Conservation (phyloP, 2,888 invertebrate species). For the Lingula anatina region DNA sequence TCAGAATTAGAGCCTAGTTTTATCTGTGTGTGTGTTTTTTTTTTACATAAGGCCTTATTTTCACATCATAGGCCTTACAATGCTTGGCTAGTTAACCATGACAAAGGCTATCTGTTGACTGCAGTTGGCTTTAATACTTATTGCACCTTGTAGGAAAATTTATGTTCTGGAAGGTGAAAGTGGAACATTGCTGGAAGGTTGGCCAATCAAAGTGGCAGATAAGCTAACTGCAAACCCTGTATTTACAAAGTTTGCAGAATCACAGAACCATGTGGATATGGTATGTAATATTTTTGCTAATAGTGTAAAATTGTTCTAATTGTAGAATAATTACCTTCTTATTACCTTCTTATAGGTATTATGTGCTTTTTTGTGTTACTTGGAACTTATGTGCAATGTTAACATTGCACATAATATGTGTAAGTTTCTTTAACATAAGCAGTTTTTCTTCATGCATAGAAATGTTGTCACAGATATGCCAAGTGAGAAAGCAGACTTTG, state of each 20-base stretch:
- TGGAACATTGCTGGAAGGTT: conserved; percentile 28
- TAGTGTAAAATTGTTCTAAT: background rate
- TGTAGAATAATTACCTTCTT: too few species aligned
- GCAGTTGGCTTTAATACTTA: conserved; percentile 1
- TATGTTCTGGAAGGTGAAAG: conserved; percentile 33
- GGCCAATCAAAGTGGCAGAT: conserved; percentile 30
- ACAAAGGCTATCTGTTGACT: too few species aligned
- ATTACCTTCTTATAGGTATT: too few species aligned
- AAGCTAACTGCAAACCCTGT: too few species aligned
- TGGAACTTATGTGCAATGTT: background rate
- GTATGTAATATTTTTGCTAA: conserved; percentile 16
- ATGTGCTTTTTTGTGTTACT: background rate
- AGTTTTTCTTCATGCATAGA: conserved; percentile 18
- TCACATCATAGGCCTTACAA: too few species aligned
- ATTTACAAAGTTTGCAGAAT: too few species aligned
- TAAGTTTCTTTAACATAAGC: conserved; percentile 18
- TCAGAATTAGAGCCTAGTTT: too few species aligned
- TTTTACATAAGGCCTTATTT: background rate
- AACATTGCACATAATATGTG: background rate
- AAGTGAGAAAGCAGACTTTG: too few species aligned
- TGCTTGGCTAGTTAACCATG: too few species aligned
- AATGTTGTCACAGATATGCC: too few species aligned
- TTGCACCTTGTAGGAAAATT: conserved; percentile 25
- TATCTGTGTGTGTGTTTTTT: too few species aligned
- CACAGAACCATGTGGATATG: conserved; percentile 17